Evolutionary conservation across 1,140 invertebrate species (phyloP).

Genomic region (Atta colombica): DNA sequence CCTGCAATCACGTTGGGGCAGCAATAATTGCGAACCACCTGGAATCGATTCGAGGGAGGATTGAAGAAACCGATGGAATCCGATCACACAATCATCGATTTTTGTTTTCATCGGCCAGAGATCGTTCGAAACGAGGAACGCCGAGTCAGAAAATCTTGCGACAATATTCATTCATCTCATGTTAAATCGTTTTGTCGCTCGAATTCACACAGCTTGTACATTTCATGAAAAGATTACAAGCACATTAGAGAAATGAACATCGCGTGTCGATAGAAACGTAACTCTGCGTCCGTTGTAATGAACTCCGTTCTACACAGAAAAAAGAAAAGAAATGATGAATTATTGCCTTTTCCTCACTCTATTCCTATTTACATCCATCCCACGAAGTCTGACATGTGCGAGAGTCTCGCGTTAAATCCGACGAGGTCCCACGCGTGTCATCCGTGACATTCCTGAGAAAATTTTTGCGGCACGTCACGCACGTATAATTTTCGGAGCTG

Average conservation of each 20-base stretch:
- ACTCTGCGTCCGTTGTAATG: background rate
- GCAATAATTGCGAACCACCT: constrained; percentile 62
- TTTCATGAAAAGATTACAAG: background rate
- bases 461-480: background rate
- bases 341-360: constrained; percentile 5
- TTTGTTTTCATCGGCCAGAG: background rate
- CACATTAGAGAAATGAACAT: background rate
- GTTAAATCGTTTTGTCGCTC: background rate
- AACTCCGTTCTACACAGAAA: background rate
- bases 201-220: background rate
- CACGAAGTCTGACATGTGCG: constrained; percentile 53
- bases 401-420: constrained; percentile 33
- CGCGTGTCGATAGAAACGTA: background rate
- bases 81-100: constrained; percentile 33
- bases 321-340: background rate
- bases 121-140: background rate
- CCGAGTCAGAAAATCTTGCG: background rate
- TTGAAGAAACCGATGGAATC: background rate
- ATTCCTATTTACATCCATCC: background rate
- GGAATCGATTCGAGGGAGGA: constrained; percentile 64
- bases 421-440: background rate
- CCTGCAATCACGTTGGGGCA: constrained; percentile 67
- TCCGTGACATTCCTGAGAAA: background rate
- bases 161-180: constrained; percentile 22
- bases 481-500: background rate